These are phyloP conservation scores for Malurus cyaneus DNA, from an alignment of 2,113 vertebrate species.

Conservation along the genomic window DNA sequence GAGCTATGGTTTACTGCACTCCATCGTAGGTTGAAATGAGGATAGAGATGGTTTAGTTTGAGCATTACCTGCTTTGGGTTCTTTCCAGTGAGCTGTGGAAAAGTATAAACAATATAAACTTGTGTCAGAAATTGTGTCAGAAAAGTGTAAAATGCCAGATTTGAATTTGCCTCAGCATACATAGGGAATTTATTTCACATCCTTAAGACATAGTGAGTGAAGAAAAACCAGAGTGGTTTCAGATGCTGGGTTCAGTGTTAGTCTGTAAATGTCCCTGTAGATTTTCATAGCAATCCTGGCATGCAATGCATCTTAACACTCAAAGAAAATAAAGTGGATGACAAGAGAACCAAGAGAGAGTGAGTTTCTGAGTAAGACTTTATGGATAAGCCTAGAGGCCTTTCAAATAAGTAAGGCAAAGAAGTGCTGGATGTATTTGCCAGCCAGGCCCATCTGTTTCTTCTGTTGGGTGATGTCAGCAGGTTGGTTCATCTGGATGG, in stretches of 20 bases:
- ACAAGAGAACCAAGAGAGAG: not conserved
- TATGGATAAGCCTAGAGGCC: not conserved
- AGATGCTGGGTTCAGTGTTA: not conserved
- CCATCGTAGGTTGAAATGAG: not conserved
- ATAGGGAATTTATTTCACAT: not conserved
- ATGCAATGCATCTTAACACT: not conserved
- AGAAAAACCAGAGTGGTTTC: not conserved
- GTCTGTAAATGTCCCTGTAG: not conserved
- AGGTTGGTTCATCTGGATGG: not conserved
- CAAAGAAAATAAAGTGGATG: not conserved
- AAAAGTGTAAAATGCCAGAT: not conserved
- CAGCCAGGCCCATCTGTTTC: not conserved
- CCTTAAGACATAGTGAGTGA: not conserved
- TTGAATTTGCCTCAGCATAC: not conserved
- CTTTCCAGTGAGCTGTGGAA: not conserved
- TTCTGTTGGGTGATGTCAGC: not conserved
- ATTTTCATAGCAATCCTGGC: not conserved
- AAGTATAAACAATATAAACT: too few relatives aligned
- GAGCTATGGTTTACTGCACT: not conserved
- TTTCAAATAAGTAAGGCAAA: not conserved
- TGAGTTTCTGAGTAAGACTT: not conserved
- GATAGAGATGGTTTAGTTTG: not conserved
- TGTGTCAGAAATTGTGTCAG: too few relatives aligned
- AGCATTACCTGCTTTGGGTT: not conserved
- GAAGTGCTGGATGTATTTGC: not conserved